Percentiles rank a stretch among this genome's conserved stretches.
phyloP scores from a whole-genome alignment of 2,888 invertebrate genomes.

The Lycocerus yunnanus region DNA sequence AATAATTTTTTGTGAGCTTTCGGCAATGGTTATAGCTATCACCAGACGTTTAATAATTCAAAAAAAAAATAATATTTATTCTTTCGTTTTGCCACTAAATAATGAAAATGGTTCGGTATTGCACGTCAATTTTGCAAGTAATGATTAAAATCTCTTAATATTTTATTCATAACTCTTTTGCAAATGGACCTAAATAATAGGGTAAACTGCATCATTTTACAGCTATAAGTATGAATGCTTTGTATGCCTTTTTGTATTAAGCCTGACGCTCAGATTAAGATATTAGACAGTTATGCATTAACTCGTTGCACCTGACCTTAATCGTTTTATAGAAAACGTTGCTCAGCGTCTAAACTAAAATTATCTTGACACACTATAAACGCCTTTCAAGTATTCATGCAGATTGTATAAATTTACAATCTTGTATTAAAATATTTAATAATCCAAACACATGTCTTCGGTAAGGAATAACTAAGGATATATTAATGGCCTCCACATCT shows the following conservation, averaged over 20 bases:
- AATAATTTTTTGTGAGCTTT: no score
- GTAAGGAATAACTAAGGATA: background rate
- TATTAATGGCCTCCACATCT: background rate
- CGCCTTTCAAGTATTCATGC: constrained; percentile 3
- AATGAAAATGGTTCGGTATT: background rate
- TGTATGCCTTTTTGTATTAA: constrained; percentile 18
- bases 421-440: background rate
- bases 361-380: constrained; percentile 18
- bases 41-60: no score
- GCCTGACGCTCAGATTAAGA: constrained; percentile 35
- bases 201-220: constrained; percentile 30
- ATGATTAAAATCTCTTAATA: background rate
- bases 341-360: constrained; percentile 11
- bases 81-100: background rate
- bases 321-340: constrained; percentile 34
- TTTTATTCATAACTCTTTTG: background rate
- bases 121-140: background rate
- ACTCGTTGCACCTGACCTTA: constrained; percentile 34
- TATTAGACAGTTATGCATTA: constrained; percentile 37
- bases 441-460: background rate
- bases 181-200: background rate
- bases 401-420: constrained; percentile 1
- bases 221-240: constrained; percentile 33
- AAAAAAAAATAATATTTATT: background rate
- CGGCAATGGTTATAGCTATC: no score